These are phyloP conservation scores for Planococcus citri DNA, from an alignment of 1,140 invertebrate species.

Conservation along the genomic window DNA sequence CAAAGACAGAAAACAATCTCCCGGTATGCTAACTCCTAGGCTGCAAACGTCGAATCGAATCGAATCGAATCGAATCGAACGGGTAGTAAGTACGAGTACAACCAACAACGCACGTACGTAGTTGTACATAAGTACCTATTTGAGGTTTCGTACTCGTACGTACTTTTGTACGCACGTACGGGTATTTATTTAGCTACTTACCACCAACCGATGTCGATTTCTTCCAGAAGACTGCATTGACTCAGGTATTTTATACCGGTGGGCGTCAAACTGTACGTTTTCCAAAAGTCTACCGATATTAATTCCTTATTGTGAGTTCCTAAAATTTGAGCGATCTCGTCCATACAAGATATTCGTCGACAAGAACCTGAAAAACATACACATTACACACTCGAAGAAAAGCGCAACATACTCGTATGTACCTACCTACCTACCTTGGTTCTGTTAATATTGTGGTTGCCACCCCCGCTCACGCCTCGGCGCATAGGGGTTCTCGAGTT, in stretches of 20 bases:
- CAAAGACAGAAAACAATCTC: conserved; percentile 38
- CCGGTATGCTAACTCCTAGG: conserved; percentile 37
- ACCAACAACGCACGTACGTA: no score
- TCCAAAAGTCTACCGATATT: conserved; percentile 72
- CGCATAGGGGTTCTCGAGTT: no score
- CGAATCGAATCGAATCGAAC: no score
- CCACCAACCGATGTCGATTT: conserved; percentile 85
- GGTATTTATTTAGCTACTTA: conserved; percentile 44
- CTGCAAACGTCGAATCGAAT: conserved; percentile 34
- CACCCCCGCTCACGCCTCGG: no score
- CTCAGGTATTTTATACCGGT: conserved; percentile 52
- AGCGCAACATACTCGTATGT: no score
- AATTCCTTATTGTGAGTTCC: conserved; percentile 50
- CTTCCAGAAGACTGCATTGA: conserved; percentile 55
- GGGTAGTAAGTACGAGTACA: no score
- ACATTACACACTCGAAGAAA: no score
- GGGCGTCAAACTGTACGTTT: conserved; percentile 57
- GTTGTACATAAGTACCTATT: no score
- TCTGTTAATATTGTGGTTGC: no score
- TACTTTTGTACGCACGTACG: no score
- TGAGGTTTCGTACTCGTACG: no score
- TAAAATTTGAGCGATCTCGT: conserved; percentile 52
- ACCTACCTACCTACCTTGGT: no score
- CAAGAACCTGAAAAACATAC: conserved; percentile 35
- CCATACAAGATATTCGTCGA: conserved; percentile 46